These are phyloP conservation scores for Holotrichia oblita DNA, from an alignment of 1,140 invertebrate genomes.

Conservation along the genomic window DNA sequence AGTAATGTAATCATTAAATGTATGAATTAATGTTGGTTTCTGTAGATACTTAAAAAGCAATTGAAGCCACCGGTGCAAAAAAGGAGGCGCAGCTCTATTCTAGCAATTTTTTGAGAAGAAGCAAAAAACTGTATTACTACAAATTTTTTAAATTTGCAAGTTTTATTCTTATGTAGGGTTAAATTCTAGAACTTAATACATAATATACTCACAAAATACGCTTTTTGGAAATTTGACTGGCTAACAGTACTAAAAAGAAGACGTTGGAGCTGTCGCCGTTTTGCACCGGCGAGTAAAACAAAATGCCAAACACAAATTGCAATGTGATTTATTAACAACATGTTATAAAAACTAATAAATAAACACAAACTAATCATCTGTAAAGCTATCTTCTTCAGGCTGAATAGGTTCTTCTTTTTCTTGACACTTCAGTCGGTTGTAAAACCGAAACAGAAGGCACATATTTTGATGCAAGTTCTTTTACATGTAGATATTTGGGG, in stretches of 20 bases:
- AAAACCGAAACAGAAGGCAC: no score
- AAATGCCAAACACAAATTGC: no score
- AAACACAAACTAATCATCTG: no score
- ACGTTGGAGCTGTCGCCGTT: conserved; percentile 40
- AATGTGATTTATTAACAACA: no score
- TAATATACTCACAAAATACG: conserved; percentile 42
- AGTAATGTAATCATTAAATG: no score
- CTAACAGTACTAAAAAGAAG: conserved; percentile 42
- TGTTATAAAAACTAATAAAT: no score
- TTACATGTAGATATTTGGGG: conserved; percentile 44
- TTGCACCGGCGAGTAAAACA: conserved; percentile 36
- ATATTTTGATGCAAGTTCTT: no score
- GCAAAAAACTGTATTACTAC: conserved; percentile 42
- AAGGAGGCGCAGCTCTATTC: conserved; percentile 41
- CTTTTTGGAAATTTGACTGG: conserved; percentile 42
- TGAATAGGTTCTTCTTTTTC: no score
- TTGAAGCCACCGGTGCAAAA: conserved; percentile 40
- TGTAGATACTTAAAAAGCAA: no score
- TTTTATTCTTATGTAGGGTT: conserved; percentile 42
- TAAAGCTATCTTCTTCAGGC: no score
- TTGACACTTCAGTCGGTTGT: no score
- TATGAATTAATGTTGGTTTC: no score
- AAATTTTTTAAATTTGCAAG: conserved; percentile 37
- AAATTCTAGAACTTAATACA: conserved; percentile 42
- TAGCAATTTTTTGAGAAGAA: conserved; percentile 20